Conservation (phyloP, 2,113 vertebrate genomes). For the Dipodomys spectabilis region DNA sequence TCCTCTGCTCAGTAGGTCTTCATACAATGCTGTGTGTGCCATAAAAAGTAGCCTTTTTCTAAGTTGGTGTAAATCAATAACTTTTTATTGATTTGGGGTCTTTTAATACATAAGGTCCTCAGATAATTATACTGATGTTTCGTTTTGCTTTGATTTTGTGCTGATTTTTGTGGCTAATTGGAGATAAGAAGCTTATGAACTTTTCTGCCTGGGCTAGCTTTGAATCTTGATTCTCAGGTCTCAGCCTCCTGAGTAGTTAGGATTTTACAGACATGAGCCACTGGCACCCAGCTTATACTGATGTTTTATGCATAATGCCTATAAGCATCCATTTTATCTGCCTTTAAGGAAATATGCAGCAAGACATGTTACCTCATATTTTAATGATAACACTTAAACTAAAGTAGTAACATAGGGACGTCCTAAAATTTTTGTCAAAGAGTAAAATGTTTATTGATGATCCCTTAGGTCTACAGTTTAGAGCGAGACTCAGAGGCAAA, state of each 20-base stretch:
- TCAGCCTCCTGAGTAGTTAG: too few species aligned
- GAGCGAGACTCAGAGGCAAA: background rate
- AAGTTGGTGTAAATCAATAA: conserved; percentile 47
- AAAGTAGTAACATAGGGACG: background rate
- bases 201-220: too few species aligned
- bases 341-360: background rate
- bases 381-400: conserved; percentile 36
- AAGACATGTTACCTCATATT: conserved; percentile 6
- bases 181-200: too few species aligned
- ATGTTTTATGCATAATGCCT: conserved; percentile 21
- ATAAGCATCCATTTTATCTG: conserved; percentile 31
- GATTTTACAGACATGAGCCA: too few species aligned
- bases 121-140: conserved; percentile 25
- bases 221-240: too few species aligned
- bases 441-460: background rate
- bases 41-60: background rate
- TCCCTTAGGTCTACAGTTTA: background rate
- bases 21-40: conserved; percentile 3
- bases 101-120: background rate
- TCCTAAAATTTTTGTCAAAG: background rate
- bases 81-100: conserved; percentile 22
- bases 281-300: too few species aligned
- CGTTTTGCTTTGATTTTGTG: too few species aligned
- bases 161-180: too few species aligned
- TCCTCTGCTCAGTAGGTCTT: background rate